Evolutionary conservation across 2,113 vertebrate species (phyloP), one percentile per base, ranked within the genome.

Genomic region (Brachyhypopomus occidentalis): DNA sequence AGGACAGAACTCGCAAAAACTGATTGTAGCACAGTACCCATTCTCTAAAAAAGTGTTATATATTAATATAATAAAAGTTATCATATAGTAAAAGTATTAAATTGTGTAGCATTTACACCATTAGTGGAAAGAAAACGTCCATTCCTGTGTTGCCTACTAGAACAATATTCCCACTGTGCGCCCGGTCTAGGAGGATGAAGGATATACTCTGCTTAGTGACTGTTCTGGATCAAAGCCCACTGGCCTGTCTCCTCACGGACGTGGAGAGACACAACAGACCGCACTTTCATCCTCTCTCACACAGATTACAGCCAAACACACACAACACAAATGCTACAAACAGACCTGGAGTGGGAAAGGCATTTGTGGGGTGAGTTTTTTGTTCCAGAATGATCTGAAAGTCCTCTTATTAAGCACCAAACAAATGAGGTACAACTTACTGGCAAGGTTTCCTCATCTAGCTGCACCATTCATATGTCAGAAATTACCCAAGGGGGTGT

Each of bases 261-360:
- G 14, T 14, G 38, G 11, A 63, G 41, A 63, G 41, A 63, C 5
- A 16, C 41, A 7, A n/a, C 34, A 22, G 36, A n/a, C 36, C 66
- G 20, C 41, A 34, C 36, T 25, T 19, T 70, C 66, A 41, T 41
- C 66, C n/a, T n/a, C 19, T 20, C 22, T 34, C 8, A 20, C 23
- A 56, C 66, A 22, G 56, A 72, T 72, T 56, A 52, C 41, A 41
- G 78, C 58, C 71, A 63, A n/a, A n/a, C n/a, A n/a, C n/a, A n/a
- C n/a, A n/a, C n/a, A n/a, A n/a, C n/a, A n/a, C n/a, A 20, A 36
- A 17, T 36, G 45, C 56, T 25, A 48, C 78, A 60, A 34, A 17
- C 5, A 23, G 38, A 30, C 64, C 59, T 48, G 34, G 38, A 60
- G 8, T 30, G 22, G 20, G 64, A 36, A 48, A 12, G 38, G 23